Evolutionary conservation across 2,113 vertebrate species (phyloP), one percentile per base, ranked within the genome.

Genomic region (Engraulis encrasicolus): DNA sequence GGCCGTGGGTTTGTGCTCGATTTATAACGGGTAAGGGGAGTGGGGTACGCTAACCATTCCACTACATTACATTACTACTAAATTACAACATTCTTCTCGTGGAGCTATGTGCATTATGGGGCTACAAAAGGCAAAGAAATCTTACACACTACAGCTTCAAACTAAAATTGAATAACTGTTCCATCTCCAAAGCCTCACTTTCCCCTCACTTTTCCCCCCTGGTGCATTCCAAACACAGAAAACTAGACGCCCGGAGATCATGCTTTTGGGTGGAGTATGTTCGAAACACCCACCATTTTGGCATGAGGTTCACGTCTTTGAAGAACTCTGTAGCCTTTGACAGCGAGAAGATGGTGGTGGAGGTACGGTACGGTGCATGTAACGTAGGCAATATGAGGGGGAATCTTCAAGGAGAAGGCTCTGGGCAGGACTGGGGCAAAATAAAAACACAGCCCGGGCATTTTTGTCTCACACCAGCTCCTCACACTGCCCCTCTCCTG

Each of bases 331-430:
- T 36, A 74, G 66, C 66, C 66, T 74, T 71, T 66, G 58, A 66
- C 58, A 34, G 66, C 12, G 66, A 34, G 31, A 15, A 74, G 66
- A 31, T 15, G 58, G 23, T 74, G 40, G 9, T 3, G 9, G 40
- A 45, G 9, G 40, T n/a, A n/a, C n/a, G n/a, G n/a, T n/a, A 45
- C 9, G 66, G 66, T 34, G 2, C 58, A 66, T 66, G 66, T 34
- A 34, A 31, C 14, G 66, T 31, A 34, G 66, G 2, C 66, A 74
- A 74, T 74, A 74, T 31, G 31, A 74, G 19, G 23, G n/a, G 66
- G 31, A 74, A 34, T 27, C 58, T 74, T 74, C 66, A 74, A 34
- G 66, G 66, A 82, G 74, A 88, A 88, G 87, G 79, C 12, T 3
- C n/a, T n/a, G n/a, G n/a, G n/a, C n/a, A n/a, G n/a, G n/a, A n/a